Base-by-base conservation (phyloP, 2,797 vertebrate species). In the Furcifer pardalis region DNA sequence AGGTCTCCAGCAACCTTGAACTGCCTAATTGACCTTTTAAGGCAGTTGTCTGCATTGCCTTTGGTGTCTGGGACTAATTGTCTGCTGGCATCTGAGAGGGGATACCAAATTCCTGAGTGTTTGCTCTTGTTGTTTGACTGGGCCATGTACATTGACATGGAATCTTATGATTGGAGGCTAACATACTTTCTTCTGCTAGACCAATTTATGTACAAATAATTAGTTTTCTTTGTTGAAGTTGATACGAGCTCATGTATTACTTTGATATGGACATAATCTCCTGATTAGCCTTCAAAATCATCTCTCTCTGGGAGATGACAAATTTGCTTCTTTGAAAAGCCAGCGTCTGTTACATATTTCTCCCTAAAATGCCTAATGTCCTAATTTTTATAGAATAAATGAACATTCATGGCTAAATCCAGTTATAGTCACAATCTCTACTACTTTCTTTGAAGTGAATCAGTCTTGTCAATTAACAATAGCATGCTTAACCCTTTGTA, bases 51-150 rank as follows among this genome's bases (percentile, higher is more conserved):
- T 85, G 87, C 30, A 80, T 23, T 84, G 84, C 21, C 91, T 87
- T 91, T 81, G 71, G 86, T 89, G 92, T 89, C 89, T 77, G 44
- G 46, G 44, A 75, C 77, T 42, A 90, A 84, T 92, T 93, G 88
- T 82, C 80, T 17, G 0, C 87, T 84, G 89, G 89, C 87, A 63
- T 91, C 84, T 75, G 85, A 89, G 86, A 60, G 88, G 79, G 73
- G 89, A 88, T 83, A 5, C 88, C 91, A 86, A 86, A 84, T 84
- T 88, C 91, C 91, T 92, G 88, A 88, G 85, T 15, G 0, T 84
- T 82, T 75, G 86, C 91, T 86, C 83, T 83, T 91, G 88, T 89
- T 90, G 87, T 94, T 92, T 94, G 90, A 84, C 90, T 92, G 85
- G 49, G 32, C 19, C 59, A 30, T 65, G 9, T 75, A 69, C 23